Evolutionary conservation across 2,888 invertebrate species (phyloP).

Genomic region (Dolomedes plantarius): DNA sequence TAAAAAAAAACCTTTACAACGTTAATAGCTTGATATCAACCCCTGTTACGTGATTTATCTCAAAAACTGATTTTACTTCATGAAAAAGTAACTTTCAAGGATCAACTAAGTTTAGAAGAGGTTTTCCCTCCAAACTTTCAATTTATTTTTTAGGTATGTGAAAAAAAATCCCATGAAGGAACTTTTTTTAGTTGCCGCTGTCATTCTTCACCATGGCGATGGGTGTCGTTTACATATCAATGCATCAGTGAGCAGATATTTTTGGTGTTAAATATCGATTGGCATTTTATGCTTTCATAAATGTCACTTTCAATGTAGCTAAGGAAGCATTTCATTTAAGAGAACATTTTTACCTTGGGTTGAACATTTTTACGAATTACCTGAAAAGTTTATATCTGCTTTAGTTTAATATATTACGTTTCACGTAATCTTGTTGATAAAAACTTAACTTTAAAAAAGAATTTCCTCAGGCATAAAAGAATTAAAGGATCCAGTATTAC

Average conservation of each 20-base stretch:
- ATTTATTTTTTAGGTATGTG: background rate
- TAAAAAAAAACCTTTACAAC: too few relatives aligned
- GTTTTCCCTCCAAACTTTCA: background rate
- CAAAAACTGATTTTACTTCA: background rate
- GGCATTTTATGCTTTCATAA: background rate
- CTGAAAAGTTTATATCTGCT: too few relatives aligned
- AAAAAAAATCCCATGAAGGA: background rate
- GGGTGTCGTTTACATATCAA: conserved; percentile 42
- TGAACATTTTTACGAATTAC: too few relatives aligned
- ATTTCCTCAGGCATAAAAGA: too few relatives aligned
- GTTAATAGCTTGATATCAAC: too few relatives aligned
- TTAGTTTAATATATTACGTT: too few relatives aligned
- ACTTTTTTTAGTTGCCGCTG: background rate
- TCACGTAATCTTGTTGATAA: too few relatives aligned
- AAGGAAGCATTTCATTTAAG: background rate
- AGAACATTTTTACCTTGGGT: too few relatives aligned
- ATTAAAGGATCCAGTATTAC: too few relatives aligned
- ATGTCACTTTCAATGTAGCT: background rate
- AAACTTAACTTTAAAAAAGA: too few relatives aligned
- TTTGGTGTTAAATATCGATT: conserved; percentile 18
- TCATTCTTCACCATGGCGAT: background rate
- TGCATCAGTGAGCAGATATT: conserved; percentile 30
- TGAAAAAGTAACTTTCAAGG: background rate
- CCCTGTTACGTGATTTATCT: too few relatives aligned
- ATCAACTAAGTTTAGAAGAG: background rate